A percentile compares a stretch with the other conserved stretches of the same genome.
These are phyloP conservation scores for Meiosimyza decipiens DNA, from an alignment of 2,888 invertebrate species.

Conservation along the genomic window DNA sequence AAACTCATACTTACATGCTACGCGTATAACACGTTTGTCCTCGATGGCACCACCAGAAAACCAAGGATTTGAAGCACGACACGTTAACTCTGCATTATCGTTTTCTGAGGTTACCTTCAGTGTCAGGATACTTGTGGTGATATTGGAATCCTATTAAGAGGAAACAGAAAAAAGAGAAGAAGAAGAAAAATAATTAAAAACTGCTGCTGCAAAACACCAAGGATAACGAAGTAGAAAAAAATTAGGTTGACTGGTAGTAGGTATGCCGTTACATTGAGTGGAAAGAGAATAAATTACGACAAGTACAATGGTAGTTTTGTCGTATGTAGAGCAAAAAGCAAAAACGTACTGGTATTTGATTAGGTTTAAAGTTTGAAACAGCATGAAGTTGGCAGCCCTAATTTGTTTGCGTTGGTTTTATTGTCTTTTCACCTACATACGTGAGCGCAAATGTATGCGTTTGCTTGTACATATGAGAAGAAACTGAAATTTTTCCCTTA, in stretches of 20 bases:
- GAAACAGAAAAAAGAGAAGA: constrained; percentile 8
- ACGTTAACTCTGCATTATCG: constrained; percentile 84
- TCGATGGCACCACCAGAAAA: constrained; percentile 84
- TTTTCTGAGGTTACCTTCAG: constrained; percentile 82
- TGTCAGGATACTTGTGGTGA: constrained; percentile 80
- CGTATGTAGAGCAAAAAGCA: too few species aligned
- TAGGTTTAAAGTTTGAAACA: too few species aligned
- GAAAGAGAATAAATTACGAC: too few species aligned
- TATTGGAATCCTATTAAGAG: constrained; percentile 67
- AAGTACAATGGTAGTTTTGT: too few species aligned
- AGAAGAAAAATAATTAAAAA: constrained; percentile 13
- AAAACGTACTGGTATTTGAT: too few species aligned
- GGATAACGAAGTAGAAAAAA: neutral
- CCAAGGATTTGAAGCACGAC: constrained; percentile 88
- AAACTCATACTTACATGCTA: constrained; percentile 79
- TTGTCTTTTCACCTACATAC: neutral
- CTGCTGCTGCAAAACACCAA: neutral
- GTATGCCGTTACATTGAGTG: neutral
- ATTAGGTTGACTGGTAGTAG: neutral
- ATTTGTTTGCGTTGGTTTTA: too few species aligned
- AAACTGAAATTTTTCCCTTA: neutral
- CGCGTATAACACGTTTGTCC: constrained; percentile 80
- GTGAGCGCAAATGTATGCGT: constrained; percentile 6
- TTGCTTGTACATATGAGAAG: neutral
- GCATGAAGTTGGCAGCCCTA: too few species aligned